Evolutionary conservation across 2,888 invertebrate genomes (phyloP).

Genomic region (Sialis fuliginosa): DNA sequence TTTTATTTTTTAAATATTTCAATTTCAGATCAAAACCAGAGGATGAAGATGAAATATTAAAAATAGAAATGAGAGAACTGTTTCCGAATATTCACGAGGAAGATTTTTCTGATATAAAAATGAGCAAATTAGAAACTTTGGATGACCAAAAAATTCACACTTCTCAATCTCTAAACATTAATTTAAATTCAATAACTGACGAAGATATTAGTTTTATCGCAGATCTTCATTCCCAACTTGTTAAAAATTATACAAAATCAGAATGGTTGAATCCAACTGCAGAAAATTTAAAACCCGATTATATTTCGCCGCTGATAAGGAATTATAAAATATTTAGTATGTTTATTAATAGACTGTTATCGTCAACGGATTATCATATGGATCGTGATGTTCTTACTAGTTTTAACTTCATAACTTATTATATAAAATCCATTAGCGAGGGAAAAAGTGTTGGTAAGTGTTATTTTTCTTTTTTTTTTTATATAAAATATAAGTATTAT

Average conservation of each 20-base stretch:
- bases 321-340: conserved; percentile 39
- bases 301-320: conserved; percentile 33
- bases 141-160: not conserved
- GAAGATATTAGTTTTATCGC: conserved; percentile 41
- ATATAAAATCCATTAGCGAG: not conserved
- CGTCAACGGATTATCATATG: conserved; percentile 32
- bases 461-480: no score
- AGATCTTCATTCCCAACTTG: conserved; percentile 39
- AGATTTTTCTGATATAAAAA: conserved; percentile 48
- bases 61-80: conserved; percentile 44
- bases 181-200: conserved; percentile 22
- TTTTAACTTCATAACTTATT: not conserved
- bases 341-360: conserved; percentile 31
- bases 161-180: conserved; percentile 13
- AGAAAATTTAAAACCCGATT: conserved; percentile 19
- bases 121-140: conserved; percentile 18
- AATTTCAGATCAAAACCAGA: conserved; percentile 15
- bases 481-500: not conserved
- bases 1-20: not conserved
- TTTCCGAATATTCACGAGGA: conserved; percentile 50
- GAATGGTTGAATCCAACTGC: conserved; percentile 39
- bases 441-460: not conserved
- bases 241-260: conserved; percentile 34
- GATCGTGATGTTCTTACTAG: conserved; percentile 34
- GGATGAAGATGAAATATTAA: conserved; percentile 47